Conservation (phyloP, 2,113 vertebrate genomes). For the Baryphthengus martii region DNA sequence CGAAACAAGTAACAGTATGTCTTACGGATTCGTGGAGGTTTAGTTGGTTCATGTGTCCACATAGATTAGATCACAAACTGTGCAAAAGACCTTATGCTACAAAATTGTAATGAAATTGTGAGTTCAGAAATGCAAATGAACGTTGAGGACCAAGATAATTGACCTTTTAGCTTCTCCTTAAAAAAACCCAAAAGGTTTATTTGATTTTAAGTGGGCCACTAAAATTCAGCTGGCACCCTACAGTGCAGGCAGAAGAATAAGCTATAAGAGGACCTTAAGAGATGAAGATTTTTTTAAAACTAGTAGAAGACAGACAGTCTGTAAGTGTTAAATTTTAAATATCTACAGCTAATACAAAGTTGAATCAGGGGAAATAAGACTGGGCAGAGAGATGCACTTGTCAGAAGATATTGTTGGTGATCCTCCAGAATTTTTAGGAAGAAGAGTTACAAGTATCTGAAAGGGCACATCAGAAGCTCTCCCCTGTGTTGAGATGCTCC, state of each 20-base stretch:
- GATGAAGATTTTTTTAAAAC: not conserved
- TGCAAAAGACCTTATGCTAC: not conserved
- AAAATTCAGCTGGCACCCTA: conserved; percentile 51
- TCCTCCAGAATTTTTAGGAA: not conserved
- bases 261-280: not conserved
- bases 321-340: not conserved
- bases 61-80: not conserved
- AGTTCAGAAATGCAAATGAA: conserved; percentile 32
- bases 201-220: conserved; percentile 61
- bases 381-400: not conserved
- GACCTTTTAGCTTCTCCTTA: conserved; percentile 56
- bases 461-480: not conserved
- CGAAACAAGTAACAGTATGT: not conserved
- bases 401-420: not conserved
- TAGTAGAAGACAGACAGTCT: not conserved
- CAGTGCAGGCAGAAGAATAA: conserved; percentile 14
- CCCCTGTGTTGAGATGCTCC: not conserved
- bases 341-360: not conserved
- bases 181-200: conserved; percentile 58
- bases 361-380: not conserved
- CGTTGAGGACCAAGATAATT: conserved; percentile 24
- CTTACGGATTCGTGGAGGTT: not conserved
- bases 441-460: not conserved
- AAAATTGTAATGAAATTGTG: conserved; percentile 1
- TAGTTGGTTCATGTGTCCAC: not conserved